A percentile compares a stretch with the other conserved stretches of the same genome.
phyloP scores from a whole-genome alignment of 2,888 invertebrate genomes.

The Elegia similella region DNA sequence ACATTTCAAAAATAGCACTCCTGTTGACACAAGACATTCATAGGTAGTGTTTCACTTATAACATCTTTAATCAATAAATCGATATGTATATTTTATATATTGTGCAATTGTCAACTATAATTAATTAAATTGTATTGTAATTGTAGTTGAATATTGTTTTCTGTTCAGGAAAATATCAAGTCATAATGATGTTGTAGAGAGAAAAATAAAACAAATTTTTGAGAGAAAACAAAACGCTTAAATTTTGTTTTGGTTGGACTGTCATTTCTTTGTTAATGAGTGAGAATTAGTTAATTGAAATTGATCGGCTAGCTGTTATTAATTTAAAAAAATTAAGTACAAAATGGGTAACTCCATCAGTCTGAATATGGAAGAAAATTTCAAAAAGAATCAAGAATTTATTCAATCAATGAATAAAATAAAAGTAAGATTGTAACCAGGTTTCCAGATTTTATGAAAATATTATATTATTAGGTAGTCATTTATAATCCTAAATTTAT shows the following conservation, averaged over 20 bases:
- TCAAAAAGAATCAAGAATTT: constrained; percentile 86
- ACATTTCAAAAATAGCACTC: too few relatives aligned
- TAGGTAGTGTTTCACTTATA: too few relatives aligned
- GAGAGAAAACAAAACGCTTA: neutral
- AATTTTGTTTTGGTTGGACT: neutral
- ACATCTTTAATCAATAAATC: too few relatives aligned
- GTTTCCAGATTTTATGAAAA: neutral
- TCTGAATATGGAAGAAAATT: constrained; percentile 84
- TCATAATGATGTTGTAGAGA: too few relatives aligned
- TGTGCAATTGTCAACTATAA: too few relatives aligned
- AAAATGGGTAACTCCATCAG: constrained; percentile 83
- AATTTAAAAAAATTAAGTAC: neutral
- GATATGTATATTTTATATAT: too few relatives aligned
- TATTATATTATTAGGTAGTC: neutral
- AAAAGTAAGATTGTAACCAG: constrained; percentile 64
- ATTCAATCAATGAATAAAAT: constrained; percentile 85
- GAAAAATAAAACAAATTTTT: neutral
- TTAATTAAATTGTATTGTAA: too few relatives aligned
- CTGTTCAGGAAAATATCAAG: too few relatives aligned
- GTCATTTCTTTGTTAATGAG: neutral
- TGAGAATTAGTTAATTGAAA: neutral
- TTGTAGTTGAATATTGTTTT: too few relatives aligned
- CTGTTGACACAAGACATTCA: too few relatives aligned
- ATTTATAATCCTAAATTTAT: neutral
- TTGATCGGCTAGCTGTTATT: neutral